A percentile compares a stretch with the other conserved stretches of the same genome.
Evolutionary conservation across 2,797 vertebrate species (phyloP).

Genomic region (Cyclopterus lumpus): DNA sequence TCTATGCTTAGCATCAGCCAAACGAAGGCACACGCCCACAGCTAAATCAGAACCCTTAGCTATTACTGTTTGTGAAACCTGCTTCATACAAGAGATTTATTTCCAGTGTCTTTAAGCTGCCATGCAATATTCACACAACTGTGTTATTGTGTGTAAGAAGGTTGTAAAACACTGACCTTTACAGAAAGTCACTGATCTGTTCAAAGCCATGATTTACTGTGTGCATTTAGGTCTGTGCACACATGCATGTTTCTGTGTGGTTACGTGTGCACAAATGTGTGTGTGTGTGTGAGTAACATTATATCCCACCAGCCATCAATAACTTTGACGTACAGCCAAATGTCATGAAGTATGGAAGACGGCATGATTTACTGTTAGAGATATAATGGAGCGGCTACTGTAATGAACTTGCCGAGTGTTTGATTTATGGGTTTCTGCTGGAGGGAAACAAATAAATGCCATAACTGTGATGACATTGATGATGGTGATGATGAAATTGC

Average conservation of each 20-base stretch:
- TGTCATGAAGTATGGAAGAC: constrained; percentile 66
- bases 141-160: constrained; percentile 55
- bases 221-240: not conserved
- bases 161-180: constrained; percentile 76
- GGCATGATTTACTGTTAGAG: constrained; percentile 72
- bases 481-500: constrained; percentile 51
- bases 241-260: constrained; percentile 18
- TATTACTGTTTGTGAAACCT: constrained; percentile 5
- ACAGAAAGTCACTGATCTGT: constrained; percentile 63
- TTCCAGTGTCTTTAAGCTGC: constrained; percentile 16
- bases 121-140: constrained; percentile 23
- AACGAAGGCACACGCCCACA: constrained; percentile 10
- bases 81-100: constrained; percentile 2
- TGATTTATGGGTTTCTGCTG: constrained; percentile 66
- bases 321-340: constrained; percentile 74
- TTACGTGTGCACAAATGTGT: constrained; percentile 22
- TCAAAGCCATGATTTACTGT: constrained; percentile 60
- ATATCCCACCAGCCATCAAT: constrained; percentile 72
- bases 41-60: not conserved
- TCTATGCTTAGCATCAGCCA: constrained; percentile 23
- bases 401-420: constrained; percentile 70
- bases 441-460: constrained; percentile 63
- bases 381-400: constrained; percentile 70
- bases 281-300: constrained; percentile 43
- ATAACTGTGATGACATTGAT: constrained; percentile 47